Conservation (phyloP, 2,888 invertebrate species). For the Arrhopalites spinosus region DNA sequence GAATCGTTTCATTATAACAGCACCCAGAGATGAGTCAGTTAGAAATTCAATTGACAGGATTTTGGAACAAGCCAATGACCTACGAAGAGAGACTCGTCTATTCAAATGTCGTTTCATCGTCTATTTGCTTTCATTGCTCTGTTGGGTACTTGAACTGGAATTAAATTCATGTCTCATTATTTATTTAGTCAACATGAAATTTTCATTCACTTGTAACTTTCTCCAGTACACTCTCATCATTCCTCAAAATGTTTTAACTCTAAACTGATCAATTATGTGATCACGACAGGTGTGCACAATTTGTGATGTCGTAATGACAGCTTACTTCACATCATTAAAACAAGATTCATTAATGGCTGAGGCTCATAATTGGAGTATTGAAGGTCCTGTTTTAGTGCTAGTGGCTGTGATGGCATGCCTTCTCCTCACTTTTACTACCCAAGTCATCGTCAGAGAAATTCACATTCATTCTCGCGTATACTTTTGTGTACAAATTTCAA, state of each 20-base stretch:
- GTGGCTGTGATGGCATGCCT: neutral
- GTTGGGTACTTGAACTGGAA: constrained; percentile 17
- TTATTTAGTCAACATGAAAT: too few species aligned
- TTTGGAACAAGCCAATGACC: constrained; percentile 10
- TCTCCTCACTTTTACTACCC: constrained; percentile 7
- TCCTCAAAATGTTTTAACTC: neutral
- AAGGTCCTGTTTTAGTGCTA: neutral
- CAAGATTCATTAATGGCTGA: constrained; percentile 4
- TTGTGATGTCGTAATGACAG: constrained; percentile 10
- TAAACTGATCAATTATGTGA: neutral
- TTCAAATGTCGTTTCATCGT: constrained; percentile 11
- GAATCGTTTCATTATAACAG: neutral
- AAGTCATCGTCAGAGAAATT: constrained; percentile 8
- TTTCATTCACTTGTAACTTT: neutral
- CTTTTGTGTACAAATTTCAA: constrained; percentile 18
- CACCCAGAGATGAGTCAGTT: neutral
- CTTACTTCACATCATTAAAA: neutral
- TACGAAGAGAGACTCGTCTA: neutral
- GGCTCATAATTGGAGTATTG: constrained; percentile 10
- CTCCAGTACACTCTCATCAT: neutral
- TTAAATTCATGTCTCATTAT: neutral
- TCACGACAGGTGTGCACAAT: neutral
- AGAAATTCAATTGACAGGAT: neutral
- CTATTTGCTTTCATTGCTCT: constrained; percentile 9
- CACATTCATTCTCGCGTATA: constrained; percentile 1